Percentiles rank a stretch among this genome's conserved stretches.
Evolutionary conservation across 2,888 invertebrate species (phyloP).

Genomic region (Alviniconcha strummeri): DNA sequence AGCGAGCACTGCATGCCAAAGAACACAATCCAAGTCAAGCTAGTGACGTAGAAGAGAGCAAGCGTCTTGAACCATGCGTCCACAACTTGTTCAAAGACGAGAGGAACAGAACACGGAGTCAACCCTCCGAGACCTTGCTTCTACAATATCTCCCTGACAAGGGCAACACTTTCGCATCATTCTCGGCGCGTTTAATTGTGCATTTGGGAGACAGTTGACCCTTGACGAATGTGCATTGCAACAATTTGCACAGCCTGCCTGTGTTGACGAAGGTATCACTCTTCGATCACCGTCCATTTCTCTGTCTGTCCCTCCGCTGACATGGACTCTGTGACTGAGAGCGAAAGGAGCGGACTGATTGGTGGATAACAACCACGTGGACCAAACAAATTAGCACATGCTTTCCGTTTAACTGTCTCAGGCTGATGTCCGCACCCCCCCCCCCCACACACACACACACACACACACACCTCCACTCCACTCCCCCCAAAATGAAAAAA

Average conservation of each 20-base stretch:
- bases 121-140: no score
- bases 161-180: conserved; percentile 14
- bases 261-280: conserved; percentile 13
- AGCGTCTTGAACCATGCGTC: no score
- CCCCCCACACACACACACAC: neutral
- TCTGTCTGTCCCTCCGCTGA: neutral
- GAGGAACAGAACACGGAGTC: no score
- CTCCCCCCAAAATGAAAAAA: no score
- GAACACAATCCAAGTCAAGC: no score
- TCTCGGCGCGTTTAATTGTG: conserved; percentile 11
- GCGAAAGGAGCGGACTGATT: no score
- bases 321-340: neutral
- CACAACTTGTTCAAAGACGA: no score
- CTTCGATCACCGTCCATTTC: neutral
- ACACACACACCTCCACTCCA: neutral
- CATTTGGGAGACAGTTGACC: conserved; percentile 24
- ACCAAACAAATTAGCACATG: conserved; percentile 1
- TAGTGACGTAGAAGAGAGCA: no score
- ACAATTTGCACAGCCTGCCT: conserved; percentile 5
- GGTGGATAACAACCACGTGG: no score
- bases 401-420: neutral
- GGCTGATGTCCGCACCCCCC: neutral
- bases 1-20: no score
- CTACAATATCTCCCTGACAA: neutral
- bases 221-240: conserved; percentile 21